Conservation (phyloP, 2,888 invertebrate genomes). For the Trisateles emortualis region DNA sequence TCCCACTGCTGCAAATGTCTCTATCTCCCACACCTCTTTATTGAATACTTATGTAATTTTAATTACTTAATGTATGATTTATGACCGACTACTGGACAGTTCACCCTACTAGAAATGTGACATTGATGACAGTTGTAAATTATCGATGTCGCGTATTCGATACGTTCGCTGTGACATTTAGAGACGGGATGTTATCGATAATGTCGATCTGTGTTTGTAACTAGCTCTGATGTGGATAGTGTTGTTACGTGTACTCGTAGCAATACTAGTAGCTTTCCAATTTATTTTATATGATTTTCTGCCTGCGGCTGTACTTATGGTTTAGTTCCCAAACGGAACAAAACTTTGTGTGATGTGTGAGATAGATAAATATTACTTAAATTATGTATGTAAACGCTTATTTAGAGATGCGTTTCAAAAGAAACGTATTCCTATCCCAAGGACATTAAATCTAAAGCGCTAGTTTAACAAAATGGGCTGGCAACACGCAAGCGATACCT, state of each 20-base stretch:
- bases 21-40: too few relatives aligned
- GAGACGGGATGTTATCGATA: slow-evolving; percentile 54
- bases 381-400: too few relatives aligned
- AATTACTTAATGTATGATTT: background rate
- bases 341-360: background rate
- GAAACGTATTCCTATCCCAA: too few relatives aligned
- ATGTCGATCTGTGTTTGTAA: slow-evolving; percentile 36
- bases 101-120: slow-evolving; percentile 35
- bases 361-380: background rate
- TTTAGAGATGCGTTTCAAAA: too few relatives aligned
- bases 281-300: background rate
- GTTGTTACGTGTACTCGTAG: slow-evolving; percentile 20
- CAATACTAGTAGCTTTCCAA: slow-evolving; percentile 7
- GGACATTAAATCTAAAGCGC: too few relatives aligned
- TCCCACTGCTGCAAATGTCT: too few relatives aligned
- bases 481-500: too few relatives aligned
- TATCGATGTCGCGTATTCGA: slow-evolving; percentile 54
- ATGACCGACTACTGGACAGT: background rate
- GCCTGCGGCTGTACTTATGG: too few relatives aligned
- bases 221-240: slow-evolving; percentile 25
- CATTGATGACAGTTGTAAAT: slow-evolving; percentile 59
- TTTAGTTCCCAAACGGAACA: background rate
- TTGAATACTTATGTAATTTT: background rate
- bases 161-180: slow-evolving; percentile 52
- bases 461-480: too few relatives aligned